A percentile compares a stretch with the other conserved stretches of the same genome.
These are phyloP conservation scores for Syrrhaptes paradoxus DNA, from an alignment of 2,113 vertebrate genomes.

Conservation along the genomic window DNA sequence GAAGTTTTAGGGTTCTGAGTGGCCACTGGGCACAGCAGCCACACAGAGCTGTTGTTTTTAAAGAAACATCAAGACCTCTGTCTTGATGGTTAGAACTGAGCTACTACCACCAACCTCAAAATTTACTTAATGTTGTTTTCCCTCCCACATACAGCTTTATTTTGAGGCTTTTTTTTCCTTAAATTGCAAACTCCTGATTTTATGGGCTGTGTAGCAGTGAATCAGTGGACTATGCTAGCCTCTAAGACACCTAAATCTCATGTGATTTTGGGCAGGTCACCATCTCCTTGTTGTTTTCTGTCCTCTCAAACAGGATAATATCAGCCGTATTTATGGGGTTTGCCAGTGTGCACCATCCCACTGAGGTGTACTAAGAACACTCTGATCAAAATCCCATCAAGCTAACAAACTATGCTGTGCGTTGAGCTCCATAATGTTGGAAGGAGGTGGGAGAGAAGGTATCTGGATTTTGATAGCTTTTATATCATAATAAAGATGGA, in stretches of 20 bases:
- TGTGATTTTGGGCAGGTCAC: not conserved
- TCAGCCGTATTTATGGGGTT: not conserved
- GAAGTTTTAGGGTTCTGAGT: not conserved
- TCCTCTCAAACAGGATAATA: not conserved
- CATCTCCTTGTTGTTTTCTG: not conserved
- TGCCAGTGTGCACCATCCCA: not conserved
- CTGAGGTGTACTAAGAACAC: not conserved
- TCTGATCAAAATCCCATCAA: not conserved
- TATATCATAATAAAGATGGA: conserved; percentile 35
- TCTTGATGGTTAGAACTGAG: not conserved
- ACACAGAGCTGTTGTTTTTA: not conserved
- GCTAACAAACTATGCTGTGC: not conserved
- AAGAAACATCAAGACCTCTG: not conserved
- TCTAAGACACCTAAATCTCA: not conserved
- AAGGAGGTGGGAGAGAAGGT: not conserved
- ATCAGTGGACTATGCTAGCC: not conserved
- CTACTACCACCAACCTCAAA: not conserved
- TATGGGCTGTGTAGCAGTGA: not conserved
- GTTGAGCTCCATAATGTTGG: not conserved
- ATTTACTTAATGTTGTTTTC: not conserved
- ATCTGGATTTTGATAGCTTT: conserved; percentile 19
- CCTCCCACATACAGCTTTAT: not conserved
- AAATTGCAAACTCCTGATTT: not conserved
- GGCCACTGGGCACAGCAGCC: not conserved
- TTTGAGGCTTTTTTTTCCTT: not conserved